Evolutionary conservation across 1,140 invertebrate genomes (phyloP), one percentile per base, ranked within the genome.

Genomic region (Diachasma alloeum): DNA sequence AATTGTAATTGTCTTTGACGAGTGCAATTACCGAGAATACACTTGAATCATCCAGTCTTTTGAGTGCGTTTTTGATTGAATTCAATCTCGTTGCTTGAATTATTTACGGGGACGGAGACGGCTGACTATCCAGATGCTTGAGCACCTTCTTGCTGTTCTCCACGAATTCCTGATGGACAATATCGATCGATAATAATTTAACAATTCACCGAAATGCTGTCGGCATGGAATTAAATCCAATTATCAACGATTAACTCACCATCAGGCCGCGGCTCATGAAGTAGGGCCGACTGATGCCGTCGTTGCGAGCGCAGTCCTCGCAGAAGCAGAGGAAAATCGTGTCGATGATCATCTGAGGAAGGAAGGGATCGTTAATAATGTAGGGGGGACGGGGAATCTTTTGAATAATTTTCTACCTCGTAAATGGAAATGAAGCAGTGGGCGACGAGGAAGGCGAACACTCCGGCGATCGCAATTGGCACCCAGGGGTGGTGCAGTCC

Each of bases 251-350:
- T 46, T 46, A 46, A 19, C 48, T 53, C 48, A 88, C 87, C 94
- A 95, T 95, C 5, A 96, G 87, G 70, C 92, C 92, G 81, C 90
- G 91, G 79, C 93, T 94, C 93, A 96, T 96, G 84, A 89, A 96
- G 83, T 95, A 96, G 0, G 94, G 94, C 76, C 90, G 90, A 8
- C 87, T 91, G 13, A 93, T 90, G 1, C 95, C 95, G 89, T 96
- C 94, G 85, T 96, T 96, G 74, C 91, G 87, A 63, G 92, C 90
- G 82, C 92, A 94, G 81, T 95, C 94, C 87, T 95, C 94, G 89
- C 96, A 94, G 90, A 97, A 96, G 83, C 95, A 96, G 15, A 97
- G 84, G 83, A 96, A 94, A 80, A 96, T 92, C 13, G 95, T 94
- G 81, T 96, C 95, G 56, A 96, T 95, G 0, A 94, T 91, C 94